These are phyloP conservation scores for Bruchidius siliquastri DNA, from an alignment of 2,888 invertebrate species.

Conservation along the genomic window DNA sequence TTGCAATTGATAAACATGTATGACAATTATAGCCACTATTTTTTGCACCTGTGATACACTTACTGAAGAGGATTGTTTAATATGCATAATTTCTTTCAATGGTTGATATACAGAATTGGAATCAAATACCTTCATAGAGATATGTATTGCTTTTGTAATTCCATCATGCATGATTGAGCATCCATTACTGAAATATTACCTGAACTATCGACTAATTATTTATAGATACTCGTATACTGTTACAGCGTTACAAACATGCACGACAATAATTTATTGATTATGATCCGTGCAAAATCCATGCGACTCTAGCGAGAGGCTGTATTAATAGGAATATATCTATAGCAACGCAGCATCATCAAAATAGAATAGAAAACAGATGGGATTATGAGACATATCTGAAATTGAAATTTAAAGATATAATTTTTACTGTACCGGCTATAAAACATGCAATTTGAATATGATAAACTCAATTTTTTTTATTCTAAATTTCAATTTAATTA, in stretches of 20 bases:
- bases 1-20: no score
- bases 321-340: background rate
- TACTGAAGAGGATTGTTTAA: no score
- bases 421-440: no score
- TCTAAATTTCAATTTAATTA: no score
- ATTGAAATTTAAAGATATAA: no score
- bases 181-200: background rate
- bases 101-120: no score
- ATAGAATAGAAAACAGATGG: background rate
- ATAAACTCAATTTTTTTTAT: no score
- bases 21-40: no score
- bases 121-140: background rate
- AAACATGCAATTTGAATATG: no score
- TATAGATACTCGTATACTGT: background rate
- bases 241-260: background rate
- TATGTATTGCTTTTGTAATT: background rate
- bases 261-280: background rate
- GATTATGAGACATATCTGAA: no score
- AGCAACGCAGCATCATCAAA: background rate
- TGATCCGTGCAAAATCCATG: background rate
- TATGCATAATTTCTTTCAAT: no score
- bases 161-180: background rate
- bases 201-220: background rate
- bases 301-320: background rate
- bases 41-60: no score